Evolutionary conservation across 2,113 vertebrate species (phyloP), one percentile per base, ranked within the genome.

Genomic region (Proteles cristata): DNA sequence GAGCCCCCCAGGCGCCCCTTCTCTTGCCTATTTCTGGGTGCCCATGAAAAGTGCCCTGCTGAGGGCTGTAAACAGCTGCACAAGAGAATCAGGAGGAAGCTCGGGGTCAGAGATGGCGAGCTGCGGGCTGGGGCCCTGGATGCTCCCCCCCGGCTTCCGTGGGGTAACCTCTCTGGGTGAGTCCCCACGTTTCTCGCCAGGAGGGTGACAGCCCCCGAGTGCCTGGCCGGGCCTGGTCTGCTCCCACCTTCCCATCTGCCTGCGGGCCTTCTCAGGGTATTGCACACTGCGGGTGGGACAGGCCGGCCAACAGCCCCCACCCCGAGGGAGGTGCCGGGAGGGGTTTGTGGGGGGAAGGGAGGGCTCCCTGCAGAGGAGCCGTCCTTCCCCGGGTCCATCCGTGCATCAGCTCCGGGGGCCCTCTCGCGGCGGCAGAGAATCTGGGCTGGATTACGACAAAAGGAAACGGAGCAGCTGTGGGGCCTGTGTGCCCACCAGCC

Each of bases 341-440:
- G 50, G 11, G 0, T 17, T 8, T 65, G 25, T 15, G 15, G 53
- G 53, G 15, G 53, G 15, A 39, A 39, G 39, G 39, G 39, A 39
- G 39, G 39, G 39, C 39, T 39, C 39, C 39, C 74, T 17, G 74
- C 26, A 77, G 43, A 26, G 43, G 43, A 28, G 43, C 14, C 6
- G 26, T 16, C 74, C 58, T 74, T n/a, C 53, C 55, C 1, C 1
- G 4, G 28, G 35, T 2, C 63, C 31, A 17, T 35, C n/a, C 1
- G 33, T 0, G 77, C 26, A 4, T 11, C 5, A 0, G 83, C 43
- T 0, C 84, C 5, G 8, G 28, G 84, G 2, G 91, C 83, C 97
- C 96, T 69, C 96, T 94, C 4, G 88, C 82, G 94, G 96, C 35
- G 7, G 88, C 53, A 16, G 11, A 63, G 39, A 12, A 35, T 21